Evolutionary conservation across 2,888 invertebrate genomes (phyloP).

Genomic region (Globia sparganii): DNA sequence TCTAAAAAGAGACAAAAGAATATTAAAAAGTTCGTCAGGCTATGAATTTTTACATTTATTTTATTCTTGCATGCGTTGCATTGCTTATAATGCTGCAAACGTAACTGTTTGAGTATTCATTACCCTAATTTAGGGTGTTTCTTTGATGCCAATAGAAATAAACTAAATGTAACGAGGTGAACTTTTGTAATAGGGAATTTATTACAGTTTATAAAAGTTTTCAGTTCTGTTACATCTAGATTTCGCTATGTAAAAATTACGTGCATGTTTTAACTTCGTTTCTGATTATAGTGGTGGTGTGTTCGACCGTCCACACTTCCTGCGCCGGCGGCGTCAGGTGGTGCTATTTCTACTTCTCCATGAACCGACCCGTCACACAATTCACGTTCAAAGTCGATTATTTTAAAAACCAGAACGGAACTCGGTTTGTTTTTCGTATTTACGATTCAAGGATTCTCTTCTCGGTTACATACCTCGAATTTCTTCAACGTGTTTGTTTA

Average conservation of each 20-base stretch:
- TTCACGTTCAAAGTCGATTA: slow-evolving; percentile 87
- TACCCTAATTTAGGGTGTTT: slow-evolving; percentile 45
- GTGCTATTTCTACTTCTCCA: slow-evolving; percentile 86
- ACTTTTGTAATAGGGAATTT: slow-evolving; percentile 46
- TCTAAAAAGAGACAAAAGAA: slow-evolving; percentile 42
- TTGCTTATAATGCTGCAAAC: slow-evolving; percentile 43
- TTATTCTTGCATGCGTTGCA: slow-evolving; percentile 27
- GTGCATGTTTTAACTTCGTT: slow-evolving; percentile 64
- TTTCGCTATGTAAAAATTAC: slow-evolving; percentile 63
- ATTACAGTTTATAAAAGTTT: slow-evolving; percentile 48
- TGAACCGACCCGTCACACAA: slow-evolving; percentile 79
- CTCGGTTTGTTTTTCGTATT: slow-evolving; percentile 68
- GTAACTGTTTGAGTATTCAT: slow-evolving; percentile 43
- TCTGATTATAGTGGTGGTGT: slow-evolving; percentile 70
- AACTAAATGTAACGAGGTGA: slow-evolving; percentile 37
- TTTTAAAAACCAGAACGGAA: slow-evolving; percentile 76
- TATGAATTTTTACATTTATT: slow-evolving; percentile 28
- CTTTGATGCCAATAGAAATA: slow-evolving; percentile 46
- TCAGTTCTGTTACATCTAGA: slow-evolving; percentile 44
- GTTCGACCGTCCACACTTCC: slow-evolving; percentile 83
- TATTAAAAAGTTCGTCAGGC: slow-evolving; percentile 24
- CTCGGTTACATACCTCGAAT: slow-evolving; percentile 62
- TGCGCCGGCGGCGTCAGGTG: slow-evolving; percentile 82
- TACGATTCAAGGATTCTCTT: slow-evolving; percentile 70
- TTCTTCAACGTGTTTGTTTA: slow-evolving; percentile 62